These are phyloP conservation scores for Columba livia DNA, from an alignment of 2,113 vertebrate genomes.

Conservation along the genomic window DNA sequence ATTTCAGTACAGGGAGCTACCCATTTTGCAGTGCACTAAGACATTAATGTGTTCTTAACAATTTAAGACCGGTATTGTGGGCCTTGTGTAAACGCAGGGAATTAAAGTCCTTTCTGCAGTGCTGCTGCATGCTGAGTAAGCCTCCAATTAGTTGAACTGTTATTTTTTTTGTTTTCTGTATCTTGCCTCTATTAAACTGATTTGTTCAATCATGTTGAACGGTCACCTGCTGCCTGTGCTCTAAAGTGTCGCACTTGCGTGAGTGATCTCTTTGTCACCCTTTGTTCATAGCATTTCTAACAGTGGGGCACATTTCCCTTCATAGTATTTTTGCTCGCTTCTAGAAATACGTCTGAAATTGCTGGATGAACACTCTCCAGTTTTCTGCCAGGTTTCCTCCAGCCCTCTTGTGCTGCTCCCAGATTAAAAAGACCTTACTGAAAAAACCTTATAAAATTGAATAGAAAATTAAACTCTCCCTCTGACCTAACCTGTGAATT, in stretches of 20 bases:
- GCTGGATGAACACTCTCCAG: neutral
- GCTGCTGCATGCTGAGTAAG: neutral
- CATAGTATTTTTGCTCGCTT: neutral
- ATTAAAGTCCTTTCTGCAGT: neutral
- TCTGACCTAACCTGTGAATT: neutral
- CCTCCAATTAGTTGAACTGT: neutral
- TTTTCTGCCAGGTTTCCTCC: neutral
- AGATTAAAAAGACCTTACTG: neutral
- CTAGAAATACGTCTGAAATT: neutral
- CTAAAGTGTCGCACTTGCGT: neutral
- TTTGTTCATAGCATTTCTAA: neutral
- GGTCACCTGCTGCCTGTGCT: neutral
- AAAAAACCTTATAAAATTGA: neutral
- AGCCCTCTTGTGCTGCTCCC: neutral
- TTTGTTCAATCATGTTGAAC: neutral
- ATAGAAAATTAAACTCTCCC: neutral
- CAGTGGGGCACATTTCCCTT: neutral
- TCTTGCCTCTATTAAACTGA: neutral
- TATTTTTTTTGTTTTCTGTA: constrained; percentile 12
- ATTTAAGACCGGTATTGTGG: neutral
- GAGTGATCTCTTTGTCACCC: neutral
- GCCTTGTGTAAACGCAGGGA: neutral
- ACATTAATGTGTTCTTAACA: neutral
- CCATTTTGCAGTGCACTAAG: neutral
- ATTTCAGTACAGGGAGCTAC: neutral